Evolutionary conservation across 2,888 invertebrate genomes (phyloP).

Genomic region (Theodoxus fluviatilis): DNA sequence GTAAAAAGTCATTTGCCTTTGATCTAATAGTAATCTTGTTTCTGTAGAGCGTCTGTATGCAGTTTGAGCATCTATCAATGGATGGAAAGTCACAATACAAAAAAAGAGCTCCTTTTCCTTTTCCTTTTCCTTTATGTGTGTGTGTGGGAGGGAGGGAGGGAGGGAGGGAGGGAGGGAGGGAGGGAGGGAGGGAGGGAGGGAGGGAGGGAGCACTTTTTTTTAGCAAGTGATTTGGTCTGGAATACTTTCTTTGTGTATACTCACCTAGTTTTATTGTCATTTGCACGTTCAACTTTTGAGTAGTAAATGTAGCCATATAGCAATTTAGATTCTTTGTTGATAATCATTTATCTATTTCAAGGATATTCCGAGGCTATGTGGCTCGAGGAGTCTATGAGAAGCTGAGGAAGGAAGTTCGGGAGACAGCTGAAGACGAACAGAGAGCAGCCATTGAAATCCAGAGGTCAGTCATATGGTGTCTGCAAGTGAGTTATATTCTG

Average conservation of each 20-base stretch:
- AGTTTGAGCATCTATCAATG: no score
- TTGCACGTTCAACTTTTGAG: not conserved
- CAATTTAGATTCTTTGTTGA: not conserved
- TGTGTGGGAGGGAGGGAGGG: no score
- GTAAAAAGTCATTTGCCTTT: no score
- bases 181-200: not conserved
- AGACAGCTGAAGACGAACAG: conserved; percentile 46
- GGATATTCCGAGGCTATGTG: conserved; percentile 60
- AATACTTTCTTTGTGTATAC: not conserved
- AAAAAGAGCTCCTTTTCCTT: no score
- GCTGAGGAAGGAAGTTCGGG: conserved; percentile 47
- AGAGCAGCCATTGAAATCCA: conserved; percentile 51
- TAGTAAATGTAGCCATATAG: not conserved
- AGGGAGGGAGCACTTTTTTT: not conserved
- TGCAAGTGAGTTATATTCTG: no score
- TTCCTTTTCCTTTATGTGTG: no score
- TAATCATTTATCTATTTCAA: conserved; percentile 26
- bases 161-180: not conserved
- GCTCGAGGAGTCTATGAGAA: conserved; percentile 52
- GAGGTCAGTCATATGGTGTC: conserved; percentile 44
- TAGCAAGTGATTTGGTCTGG: not conserved
- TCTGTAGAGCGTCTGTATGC: no score
- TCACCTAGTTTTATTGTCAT: not conserved
- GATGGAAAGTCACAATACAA: no score
- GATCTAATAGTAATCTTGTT: no score